A percentile compares a stretch with the other conserved stretches of the same genome.
phyloP scores from a whole-genome alignment of 2,888 invertebrate species.

The Cylindroiulus punctatus region DNA sequence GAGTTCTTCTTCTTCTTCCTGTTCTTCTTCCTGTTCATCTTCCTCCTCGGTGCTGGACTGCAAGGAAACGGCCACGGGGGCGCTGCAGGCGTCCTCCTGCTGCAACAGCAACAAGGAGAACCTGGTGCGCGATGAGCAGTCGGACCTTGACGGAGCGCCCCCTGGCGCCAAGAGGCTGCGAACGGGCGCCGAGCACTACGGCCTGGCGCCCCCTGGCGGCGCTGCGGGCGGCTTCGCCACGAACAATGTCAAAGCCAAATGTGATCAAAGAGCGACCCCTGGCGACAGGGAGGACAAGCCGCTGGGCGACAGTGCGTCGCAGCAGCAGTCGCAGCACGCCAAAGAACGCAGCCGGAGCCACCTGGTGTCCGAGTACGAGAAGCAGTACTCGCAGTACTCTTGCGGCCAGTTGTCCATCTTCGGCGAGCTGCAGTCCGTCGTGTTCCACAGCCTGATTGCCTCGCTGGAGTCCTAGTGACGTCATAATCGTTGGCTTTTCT shows the following conservation, averaged over 20 bases:
- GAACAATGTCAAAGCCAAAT: slow-evolving; percentile 57
- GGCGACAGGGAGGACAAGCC: slow-evolving; percentile 6
- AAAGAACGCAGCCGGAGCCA: slow-evolving; percentile 22
- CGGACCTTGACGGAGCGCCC: not conserved
- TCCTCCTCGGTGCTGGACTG: slow-evolving; percentile 58
- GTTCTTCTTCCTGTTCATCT: slow-evolving; percentile 61
- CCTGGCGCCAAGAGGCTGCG: not conserved
- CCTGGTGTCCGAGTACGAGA: slow-evolving; percentile 58
- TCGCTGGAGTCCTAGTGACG: slow-evolving; percentile 68
- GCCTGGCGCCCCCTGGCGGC: not conserved
- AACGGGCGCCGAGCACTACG: not conserved
- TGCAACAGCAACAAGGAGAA: slow-evolving; percentile 15
- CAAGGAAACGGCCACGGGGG: not conserved
- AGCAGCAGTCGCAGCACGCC: slow-evolving; percentile 9
- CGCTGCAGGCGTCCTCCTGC: not conserved
- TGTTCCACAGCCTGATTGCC: slow-evolving; percentile 72
- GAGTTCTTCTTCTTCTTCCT: no score
- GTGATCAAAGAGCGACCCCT: slow-evolving; percentile 59
- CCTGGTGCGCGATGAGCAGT: not conserved
- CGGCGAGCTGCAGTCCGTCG: slow-evolving; percentile 72
- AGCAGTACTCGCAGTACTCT: slow-evolving; percentile 64
- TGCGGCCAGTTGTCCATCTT: slow-evolving; percentile 76
- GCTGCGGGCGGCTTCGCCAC: not conserved
- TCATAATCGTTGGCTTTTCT: not conserved
- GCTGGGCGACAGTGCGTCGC: not conserved